Evolutionary conservation across 2,113 vertebrate species (phyloP).

Genomic region (Octodon degus): DNA sequence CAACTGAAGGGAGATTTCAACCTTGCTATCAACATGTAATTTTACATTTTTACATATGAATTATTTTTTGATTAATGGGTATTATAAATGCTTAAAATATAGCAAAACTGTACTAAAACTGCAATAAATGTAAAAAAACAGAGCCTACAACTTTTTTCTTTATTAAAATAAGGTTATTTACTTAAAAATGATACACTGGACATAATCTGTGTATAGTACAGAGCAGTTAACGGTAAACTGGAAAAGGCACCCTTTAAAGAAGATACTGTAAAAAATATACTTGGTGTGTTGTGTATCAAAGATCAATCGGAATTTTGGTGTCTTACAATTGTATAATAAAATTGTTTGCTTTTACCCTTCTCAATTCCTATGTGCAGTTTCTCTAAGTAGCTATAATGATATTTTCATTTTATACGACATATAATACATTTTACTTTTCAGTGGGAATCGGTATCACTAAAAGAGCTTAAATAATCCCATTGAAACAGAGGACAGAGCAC

Average conservation of each 20-base stretch:
- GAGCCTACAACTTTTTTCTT: no score
- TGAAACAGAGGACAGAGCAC: slow-evolving; percentile 73
- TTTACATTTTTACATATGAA: neutral
- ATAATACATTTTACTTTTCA: slow-evolving; percentile 86
- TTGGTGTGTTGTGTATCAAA: slow-evolving; percentile 90
- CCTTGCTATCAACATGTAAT: neutral
- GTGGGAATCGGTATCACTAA: slow-evolving; percentile 81
- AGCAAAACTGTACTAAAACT: neutral
- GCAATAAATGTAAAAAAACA: neutral
- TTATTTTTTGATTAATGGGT: neutral
- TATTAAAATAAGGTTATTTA: slow-evolving; percentile 99
- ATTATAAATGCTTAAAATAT: neutral
- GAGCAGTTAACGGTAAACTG: slow-evolving; percentile 94
- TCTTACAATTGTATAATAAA: slow-evolving; percentile 88
- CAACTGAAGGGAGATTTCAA: neutral
- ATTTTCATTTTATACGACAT: slow-evolving; percentile 89
- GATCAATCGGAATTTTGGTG: slow-evolving; percentile 88
- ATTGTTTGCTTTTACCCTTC: slow-evolving; percentile 83
- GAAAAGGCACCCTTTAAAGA: slow-evolving; percentile 94
- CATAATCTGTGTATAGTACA: slow-evolving; percentile 94
- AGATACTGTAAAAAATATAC: slow-evolving; percentile 94
- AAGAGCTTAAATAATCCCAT: slow-evolving; percentile 79
- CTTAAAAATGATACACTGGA: slow-evolving; percentile 97
- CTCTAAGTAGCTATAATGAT: slow-evolving; percentile 85
- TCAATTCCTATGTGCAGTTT: slow-evolving; percentile 88